These are phyloP conservation scores for Pseudococcus viburni DNA, from an alignment of 2,888 invertebrate genomes.

Conservation along the genomic window DNA sequence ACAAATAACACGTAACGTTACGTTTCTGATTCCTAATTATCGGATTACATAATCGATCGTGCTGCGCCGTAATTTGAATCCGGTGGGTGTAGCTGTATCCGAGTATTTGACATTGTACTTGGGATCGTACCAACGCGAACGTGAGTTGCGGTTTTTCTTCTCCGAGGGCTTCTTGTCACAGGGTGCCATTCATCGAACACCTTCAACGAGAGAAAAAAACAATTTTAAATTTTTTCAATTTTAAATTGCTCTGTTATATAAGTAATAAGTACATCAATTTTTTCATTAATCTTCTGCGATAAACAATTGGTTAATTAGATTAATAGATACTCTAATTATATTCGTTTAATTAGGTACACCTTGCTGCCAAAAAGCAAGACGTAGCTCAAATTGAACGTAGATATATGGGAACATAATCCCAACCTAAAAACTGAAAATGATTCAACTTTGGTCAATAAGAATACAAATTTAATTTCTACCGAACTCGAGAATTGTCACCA, in stretches of 20 bases:
- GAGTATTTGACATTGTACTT: conserved; percentile 35
- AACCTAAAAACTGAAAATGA: no score
- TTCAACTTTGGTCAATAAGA: no score
- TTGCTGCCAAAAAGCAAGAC: no score
- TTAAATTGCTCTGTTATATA: not conserved
- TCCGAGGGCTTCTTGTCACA: conserved; percentile 16
- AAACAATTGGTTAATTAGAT: not conserved
- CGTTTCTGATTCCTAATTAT: conserved; percentile 48
- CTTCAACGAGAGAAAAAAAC: not conserved
- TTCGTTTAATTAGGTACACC: no score
- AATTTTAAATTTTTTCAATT: not conserved
- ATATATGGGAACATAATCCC: no score
- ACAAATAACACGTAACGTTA: conserved; percentile 49
- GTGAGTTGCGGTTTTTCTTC: conserved; percentile 31
- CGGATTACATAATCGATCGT: conserved; percentile 36
- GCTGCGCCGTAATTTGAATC: conserved; percentile 46
- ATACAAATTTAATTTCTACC: no score
- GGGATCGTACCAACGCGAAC: not conserved
- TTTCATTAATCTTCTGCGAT: not conserved
- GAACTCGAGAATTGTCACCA: no score
- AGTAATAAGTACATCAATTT: not conserved
- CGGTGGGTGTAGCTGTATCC: conserved; percentile 41
- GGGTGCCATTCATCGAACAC: conserved; percentile 20
- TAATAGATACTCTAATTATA: no score
- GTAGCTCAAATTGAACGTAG: no score